phyloP scores from a whole-genome alignment of 2,888 invertebrate genomes.

The Linnaemya tessellans region DNA sequence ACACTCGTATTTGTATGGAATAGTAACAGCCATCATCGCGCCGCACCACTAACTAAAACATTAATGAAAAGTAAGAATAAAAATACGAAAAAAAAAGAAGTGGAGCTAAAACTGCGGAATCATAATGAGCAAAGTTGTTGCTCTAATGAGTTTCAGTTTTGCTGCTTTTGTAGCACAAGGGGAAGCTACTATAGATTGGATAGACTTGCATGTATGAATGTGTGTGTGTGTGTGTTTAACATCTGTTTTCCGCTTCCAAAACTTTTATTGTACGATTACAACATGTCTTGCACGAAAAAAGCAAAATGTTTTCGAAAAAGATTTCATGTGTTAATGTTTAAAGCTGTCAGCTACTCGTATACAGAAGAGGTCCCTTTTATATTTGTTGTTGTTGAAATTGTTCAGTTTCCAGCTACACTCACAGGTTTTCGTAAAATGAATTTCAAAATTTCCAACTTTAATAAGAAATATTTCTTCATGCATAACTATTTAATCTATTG shows the following conservation, averaged over 20 bases:
- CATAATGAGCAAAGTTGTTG: conserved; percentile 75
- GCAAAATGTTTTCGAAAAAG: conserved; percentile 14
- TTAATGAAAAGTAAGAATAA: conserved; percentile 42
- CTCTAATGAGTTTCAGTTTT: conserved; percentile 75
- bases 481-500: conserved; percentile 17
- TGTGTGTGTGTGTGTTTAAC: conserved; percentile 39
- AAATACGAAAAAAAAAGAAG: conserved; percentile 8
- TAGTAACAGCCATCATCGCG: conserved; percentile 37
- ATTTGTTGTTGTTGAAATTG: neutral
- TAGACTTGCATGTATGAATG: conserved; percentile 9
- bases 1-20: conserved; percentile 52
- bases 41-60: conserved; percentile 13
- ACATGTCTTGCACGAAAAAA: conserved; percentile 11
- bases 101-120: conserved; percentile 63
- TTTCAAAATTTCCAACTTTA: conserved; percentile 55
- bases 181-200: conserved; percentile 42
- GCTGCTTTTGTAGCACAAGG: conserved; percentile 42
- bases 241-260: conserved; percentile 55
- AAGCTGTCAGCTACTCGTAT: conserved; percentile 7
- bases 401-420: neutral
- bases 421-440: conserved; percentile 48
- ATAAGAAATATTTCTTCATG: conserved; percentile 29
- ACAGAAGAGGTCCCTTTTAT: conserved; percentile 6
- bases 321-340: conserved; percentile 62
- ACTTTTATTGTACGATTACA: conserved; percentile 37